Conservation (phyloP, 2,888 invertebrate species). For the Ischnura elegans region DNA sequence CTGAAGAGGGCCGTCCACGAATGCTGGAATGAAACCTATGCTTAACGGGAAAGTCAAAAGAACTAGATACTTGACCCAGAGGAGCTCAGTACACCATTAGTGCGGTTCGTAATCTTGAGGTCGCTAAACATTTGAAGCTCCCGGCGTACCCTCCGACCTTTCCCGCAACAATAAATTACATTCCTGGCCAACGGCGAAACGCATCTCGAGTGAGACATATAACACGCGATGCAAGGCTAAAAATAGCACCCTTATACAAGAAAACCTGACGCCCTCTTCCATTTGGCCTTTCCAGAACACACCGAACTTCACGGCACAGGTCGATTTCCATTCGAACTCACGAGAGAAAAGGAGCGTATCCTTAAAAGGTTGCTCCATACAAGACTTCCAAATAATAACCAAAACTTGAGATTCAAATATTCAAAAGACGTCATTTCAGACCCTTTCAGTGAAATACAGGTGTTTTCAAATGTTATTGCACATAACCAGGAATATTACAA, state of each 20-base stretch:
- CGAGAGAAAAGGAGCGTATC: background rate
- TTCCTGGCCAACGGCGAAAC: background rate
- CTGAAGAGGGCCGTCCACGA: too few relatives aligned
- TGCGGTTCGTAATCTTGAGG: background rate
- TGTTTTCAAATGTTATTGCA: too few relatives aligned
- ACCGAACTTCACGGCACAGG: background rate
- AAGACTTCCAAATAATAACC: background rate
- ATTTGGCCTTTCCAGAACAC: background rate
- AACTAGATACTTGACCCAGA: too few relatives aligned
- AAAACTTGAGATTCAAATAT: background rate
- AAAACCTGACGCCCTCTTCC: background rate
- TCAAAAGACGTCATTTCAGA: too few relatives aligned
- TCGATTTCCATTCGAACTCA: conserved; percentile 9
- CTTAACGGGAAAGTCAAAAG: too few relatives aligned
- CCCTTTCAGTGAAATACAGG: too few relatives aligned
- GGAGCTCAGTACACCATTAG: background rate
- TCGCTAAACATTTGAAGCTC: background rate
- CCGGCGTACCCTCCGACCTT: background rate
- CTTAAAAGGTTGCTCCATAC: background rate
- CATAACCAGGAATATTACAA: too few relatives aligned
- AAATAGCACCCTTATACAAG: background rate
- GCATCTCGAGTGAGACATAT: background rate
- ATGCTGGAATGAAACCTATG: too few relatives aligned
- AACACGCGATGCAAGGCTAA: conserved; percentile 7
- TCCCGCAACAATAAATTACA: background rate